Evolutionary conservation across 2,113 vertebrate species (phyloP).

Genomic region (Corythaeola cristata): DNA sequence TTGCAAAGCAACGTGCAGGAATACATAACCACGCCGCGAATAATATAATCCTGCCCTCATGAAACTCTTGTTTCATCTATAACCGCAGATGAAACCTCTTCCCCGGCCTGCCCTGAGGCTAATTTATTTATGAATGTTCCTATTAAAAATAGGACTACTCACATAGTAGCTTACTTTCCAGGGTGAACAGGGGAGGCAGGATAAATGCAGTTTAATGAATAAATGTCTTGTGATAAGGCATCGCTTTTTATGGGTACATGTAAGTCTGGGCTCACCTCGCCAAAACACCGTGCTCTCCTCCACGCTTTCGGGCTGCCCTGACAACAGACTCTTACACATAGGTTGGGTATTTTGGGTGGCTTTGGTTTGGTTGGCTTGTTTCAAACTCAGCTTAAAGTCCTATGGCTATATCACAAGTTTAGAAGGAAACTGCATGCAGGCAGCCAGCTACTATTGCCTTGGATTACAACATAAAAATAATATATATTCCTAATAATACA

Average conservation of each 20-base stretch:
- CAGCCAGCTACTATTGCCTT: neutral
- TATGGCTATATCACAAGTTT: neutral
- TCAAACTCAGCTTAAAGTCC: neutral
- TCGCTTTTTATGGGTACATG: neutral
- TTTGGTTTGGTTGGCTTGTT: neutral
- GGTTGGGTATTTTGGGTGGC: neutral
- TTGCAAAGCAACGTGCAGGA: neutral
- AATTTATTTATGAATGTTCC: slow-evolving; percentile 15
- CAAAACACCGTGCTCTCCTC: neutral
- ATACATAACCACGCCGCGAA: neutral
- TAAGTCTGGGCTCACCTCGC: neutral
- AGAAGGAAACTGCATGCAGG: neutral
- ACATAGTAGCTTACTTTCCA: neutral
- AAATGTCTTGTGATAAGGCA: neutral
- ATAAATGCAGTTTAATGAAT: neutral
- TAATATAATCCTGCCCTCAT: neutral
- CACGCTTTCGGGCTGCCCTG: accelerated
- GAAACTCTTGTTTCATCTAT: neutral
- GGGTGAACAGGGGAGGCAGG: neutral
- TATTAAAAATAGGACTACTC: slow-evolving; percentile 35
- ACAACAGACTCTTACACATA: accelerated
- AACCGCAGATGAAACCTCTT: neutral
- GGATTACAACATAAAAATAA: neutral
- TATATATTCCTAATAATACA: neutral
- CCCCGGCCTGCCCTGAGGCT: neutral